These are phyloP conservation scores for Gasteruption jaculator DNA, from an alignment of 2,888 invertebrate genomes.

Conservation along the genomic window DNA sequence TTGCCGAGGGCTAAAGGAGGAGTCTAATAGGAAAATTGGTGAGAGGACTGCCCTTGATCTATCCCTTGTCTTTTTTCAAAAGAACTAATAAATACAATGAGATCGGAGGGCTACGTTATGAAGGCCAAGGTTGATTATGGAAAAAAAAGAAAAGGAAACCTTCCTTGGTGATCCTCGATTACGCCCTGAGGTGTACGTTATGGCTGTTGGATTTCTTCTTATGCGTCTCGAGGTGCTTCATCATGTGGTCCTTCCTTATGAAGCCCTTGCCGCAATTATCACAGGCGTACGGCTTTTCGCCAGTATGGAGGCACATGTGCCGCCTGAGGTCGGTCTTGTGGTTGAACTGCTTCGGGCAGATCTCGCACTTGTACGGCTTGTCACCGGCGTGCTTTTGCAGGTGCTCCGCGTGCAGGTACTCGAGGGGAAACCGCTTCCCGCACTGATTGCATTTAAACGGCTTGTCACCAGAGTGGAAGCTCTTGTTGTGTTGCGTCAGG, in stretches of 20 bases:
- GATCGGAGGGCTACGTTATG: slow-evolving; percentile 12
- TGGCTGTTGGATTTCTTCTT: slow-evolving; percentile 56
- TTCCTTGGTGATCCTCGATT: no score
- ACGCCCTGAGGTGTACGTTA: slow-evolving; percentile 41
- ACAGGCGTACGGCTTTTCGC: slow-evolving; percentile 78
- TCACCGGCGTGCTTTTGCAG: slow-evolving; percentile 74
- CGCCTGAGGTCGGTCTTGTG: slow-evolving; percentile 85
- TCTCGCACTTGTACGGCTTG: slow-evolving; percentile 81
- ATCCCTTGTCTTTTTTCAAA: no score
- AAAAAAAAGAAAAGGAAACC: slow-evolving; percentile 10
- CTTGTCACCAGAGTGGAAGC: slow-evolving; percentile 81
- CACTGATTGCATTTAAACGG: slow-evolving; percentile 82
- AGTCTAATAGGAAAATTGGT: no score
- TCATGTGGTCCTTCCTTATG: slow-evolving; percentile 87
- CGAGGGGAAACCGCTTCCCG: slow-evolving; percentile 77
- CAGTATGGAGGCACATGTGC: slow-evolving; percentile 84
- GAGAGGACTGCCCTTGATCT: no score
- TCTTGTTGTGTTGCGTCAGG: slow-evolving; percentile 85
- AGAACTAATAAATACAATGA: slow-evolving; percentile 25
- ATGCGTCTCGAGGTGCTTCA: slow-evolving; percentile 81
- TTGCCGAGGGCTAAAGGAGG: no score
- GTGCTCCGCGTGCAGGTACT: slow-evolving; percentile 69
- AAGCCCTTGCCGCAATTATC: slow-evolving; percentile 81
- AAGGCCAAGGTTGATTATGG: slow-evolving; percentile 1
- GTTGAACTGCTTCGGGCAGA: slow-evolving; percentile 84